Conservation (phyloP, 2,888 invertebrate genomes). For the Folsomia manolachei region DNA sequence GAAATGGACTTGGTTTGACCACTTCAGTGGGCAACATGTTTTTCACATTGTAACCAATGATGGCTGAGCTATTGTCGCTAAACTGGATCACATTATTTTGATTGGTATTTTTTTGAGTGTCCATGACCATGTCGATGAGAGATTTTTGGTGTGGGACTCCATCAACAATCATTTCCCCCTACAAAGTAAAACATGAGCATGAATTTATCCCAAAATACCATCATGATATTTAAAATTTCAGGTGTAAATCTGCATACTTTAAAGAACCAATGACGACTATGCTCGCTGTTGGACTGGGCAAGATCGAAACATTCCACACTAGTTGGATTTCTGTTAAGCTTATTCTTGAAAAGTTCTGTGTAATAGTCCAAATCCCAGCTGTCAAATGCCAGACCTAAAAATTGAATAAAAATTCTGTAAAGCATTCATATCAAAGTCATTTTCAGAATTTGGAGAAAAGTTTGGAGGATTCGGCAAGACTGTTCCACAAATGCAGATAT, state of each 20-base stretch:
- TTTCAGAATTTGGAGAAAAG: conserved; percentile 2
- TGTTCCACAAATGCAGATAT: not conserved
- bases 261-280: conserved; percentile 98
- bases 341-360: conserved; percentile 76
- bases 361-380: conserved; percentile 90
- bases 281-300: conserved; percentile 97
- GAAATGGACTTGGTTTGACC: conserved; percentile 63
- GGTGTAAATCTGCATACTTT: conserved; percentile 58
- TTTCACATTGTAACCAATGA: conserved; percentile 73
- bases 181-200: conserved; percentile 32
- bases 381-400: conserved; percentile 83
- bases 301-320: conserved; percentile 97
- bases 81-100: conserved; percentile 95
- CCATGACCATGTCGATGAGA: conserved; percentile 87
- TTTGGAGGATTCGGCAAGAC: not conserved
- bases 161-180: conserved; percentile 80
- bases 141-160: conserved; percentile 74
- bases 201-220: not conserved
- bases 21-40: conserved; percentile 69
- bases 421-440: not conserved
- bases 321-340: conserved; percentile 86
- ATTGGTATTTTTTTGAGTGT: conserved; percentile 81
- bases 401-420: conserved; percentile 3
- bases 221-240: not conserved
- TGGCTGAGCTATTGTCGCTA: conserved; percentile 94